Evolutionary conservation across 1,140 invertebrate species (phyloP).

Genomic region (Dendroctonus valens): DNA sequence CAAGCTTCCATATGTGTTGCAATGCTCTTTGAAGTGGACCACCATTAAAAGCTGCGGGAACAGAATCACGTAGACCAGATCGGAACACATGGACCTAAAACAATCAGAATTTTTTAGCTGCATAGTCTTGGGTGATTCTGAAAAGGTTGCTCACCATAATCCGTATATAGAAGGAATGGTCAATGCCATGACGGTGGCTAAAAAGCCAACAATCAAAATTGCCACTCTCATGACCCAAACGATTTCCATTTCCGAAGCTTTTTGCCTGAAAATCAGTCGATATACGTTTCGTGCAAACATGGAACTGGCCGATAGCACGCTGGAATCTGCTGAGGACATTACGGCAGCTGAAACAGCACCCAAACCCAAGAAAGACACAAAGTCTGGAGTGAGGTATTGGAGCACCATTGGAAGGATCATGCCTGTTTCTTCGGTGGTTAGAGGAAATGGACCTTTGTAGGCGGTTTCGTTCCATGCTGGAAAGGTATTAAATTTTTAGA

Average conservation of each 20-base stretch:
- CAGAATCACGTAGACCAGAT: constrained; percentile 96
- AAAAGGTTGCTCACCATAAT: constrained; percentile 71
- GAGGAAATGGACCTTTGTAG: constrained; percentile 71
- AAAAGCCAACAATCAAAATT: constrained; percentile 88
- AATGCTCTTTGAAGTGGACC: constrained; percentile 89
- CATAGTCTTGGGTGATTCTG: background rate
- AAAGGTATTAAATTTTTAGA: constrained; percentile 31
- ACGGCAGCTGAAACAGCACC: constrained; percentile 98
- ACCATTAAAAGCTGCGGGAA: constrained; percentile 98
- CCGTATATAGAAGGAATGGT: constrained; percentile 97
- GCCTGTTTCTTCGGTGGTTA: constrained; percentile 76
- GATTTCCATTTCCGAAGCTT: constrained; percentile 94
- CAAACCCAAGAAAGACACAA: constrained; percentile 94
- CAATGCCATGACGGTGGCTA: constrained; percentile 94
- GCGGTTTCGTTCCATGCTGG: constrained; percentile 91
- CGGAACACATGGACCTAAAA: constrained; percentile 88
- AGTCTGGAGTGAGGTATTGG: constrained; percentile 91
- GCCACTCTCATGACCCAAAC: constrained; percentile 96
- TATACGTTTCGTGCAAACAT: constrained; percentile 99
- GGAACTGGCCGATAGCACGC: constrained; percentile 92
- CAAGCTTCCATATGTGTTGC: constrained; percentile 96
- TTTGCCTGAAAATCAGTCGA: constrained; percentile 92
- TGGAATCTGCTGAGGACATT: constrained; percentile 98
- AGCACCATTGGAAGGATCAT: constrained; percentile 96
- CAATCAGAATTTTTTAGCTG: constrained; percentile 6